These are phyloP conservation scores for Trididemnum miniatum DNA, from an alignment of 23 tunicate genomes.

Conservation along the genomic window DNA sequence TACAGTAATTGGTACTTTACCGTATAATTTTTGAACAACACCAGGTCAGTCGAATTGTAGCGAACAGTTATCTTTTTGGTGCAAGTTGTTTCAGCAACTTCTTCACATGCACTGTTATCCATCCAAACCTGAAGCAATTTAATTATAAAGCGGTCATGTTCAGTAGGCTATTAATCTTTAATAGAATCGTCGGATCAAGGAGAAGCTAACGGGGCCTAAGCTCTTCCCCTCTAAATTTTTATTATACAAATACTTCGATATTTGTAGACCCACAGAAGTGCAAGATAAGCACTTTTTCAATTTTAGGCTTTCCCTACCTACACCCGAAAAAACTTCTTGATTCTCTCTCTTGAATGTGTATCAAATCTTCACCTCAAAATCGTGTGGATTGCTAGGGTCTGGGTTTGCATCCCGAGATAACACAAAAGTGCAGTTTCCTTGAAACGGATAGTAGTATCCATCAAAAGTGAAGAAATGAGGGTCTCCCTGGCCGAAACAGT, in stretches of 20 bases:
- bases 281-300: too few species aligned
- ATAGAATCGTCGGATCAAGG: too few species aligned
- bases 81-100: slow-evolving; percentile 90
- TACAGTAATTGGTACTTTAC: too few species aligned
- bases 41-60: slow-evolving; percentile 48
- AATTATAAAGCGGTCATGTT: too few species aligned
- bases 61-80: slow-evolving; percentile 72
- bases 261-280: neutral
- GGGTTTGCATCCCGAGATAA: slow-evolving; percentile 74
- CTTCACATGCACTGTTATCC: slow-evolving; percentile 78
- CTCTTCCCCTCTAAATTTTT: too few species aligned
- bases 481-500: slow-evolving; percentile 98
- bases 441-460: slow-evolving; percentile 96
- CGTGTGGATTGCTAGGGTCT: slow-evolving; percentile 62
- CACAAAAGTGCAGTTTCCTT: slow-evolving; percentile 98
- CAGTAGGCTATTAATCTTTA: too few species aligned
- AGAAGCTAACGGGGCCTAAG: too few species aligned
- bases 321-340: too few species aligned
- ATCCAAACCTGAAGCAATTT: slow-evolving; percentile 65
- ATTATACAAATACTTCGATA: too few species aligned
- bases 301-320: slow-evolving; percentile 18
- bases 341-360: too few species aligned
- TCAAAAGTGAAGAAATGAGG: slow-evolving; percentile 98
- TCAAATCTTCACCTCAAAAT: too few species aligned
- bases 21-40: slow-evolving; percentile 79